These are phyloP conservation scores for Drosophila demipolita DNA, from an alignment of 2,888 invertebrate genomes.

Conservation along the genomic window DNA sequence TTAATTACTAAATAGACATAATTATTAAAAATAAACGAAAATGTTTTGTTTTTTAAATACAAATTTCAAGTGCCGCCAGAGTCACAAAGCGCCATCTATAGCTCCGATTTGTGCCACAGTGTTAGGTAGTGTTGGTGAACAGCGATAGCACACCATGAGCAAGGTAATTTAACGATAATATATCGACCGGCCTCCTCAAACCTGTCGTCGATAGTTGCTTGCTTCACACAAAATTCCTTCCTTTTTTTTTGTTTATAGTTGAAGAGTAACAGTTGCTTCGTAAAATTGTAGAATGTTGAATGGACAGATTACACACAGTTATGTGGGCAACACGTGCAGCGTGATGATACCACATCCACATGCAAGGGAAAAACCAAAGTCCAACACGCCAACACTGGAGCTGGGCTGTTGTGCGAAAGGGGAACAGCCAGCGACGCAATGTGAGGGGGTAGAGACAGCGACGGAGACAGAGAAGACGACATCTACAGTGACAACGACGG, in stretches of 20 bases:
- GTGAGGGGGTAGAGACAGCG: not conserved
- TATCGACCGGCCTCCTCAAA: slow-evolving; percentile 50
- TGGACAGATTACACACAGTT: slow-evolving; percentile 74
- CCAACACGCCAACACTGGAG: slow-evolving; percentile 43
- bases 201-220: slow-evolving; percentile 40
- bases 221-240: slow-evolving; percentile 39
- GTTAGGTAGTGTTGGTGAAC: slow-evolving; percentile 29
- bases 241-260: slow-evolving; percentile 62
- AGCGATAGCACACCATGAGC: not conserved
- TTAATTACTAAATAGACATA: not conserved
- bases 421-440: slow-evolving; percentile 32
- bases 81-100: slow-evolving; percentile 39
- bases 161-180: slow-evolving; percentile 6
- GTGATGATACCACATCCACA: slow-evolving; percentile 69
- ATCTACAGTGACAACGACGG: not conserved
- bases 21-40: not conserved
- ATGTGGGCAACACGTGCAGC: slow-evolving; percentile 68
- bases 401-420: slow-evolving; percentile 38
- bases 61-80: slow-evolving; percentile 7
- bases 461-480: slow-evolving; percentile 1
- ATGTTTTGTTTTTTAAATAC: slow-evolving; percentile 15
- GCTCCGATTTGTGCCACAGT: not conserved
- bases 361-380: slow-evolving; percentile 63
- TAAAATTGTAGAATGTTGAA: slow-evolving; percentile 70
- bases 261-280: slow-evolving; percentile 63